phyloP scores from a whole-genome alignment of 2,797 vertebrate genomes.

The Yasuhikotakia modesta region DNA sequence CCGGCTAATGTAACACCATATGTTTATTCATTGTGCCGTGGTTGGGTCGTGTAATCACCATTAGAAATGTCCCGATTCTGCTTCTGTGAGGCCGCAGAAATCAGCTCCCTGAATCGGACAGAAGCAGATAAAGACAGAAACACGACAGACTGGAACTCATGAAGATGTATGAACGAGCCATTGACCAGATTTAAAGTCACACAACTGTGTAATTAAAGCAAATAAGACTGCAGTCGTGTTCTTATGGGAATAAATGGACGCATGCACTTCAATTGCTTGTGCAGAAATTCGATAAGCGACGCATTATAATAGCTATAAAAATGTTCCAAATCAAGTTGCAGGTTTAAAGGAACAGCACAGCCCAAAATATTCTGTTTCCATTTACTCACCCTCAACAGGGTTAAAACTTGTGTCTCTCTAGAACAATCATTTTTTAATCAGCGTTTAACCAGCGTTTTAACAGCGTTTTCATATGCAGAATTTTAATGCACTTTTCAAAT shows the following conservation, averaged over 20 bases:
- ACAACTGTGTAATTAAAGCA: constrained; percentile 48
- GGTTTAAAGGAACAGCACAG: neutral
- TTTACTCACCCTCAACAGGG: neutral
- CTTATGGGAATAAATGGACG: constrained; percentile 52
- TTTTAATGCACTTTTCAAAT: too few species aligned
- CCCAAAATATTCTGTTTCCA: neutral
- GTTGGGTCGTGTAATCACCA: constrained; percentile 44
- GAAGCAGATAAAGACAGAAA: constrained; percentile 11
- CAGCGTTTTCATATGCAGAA: too few species aligned
- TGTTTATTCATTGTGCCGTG: constrained; percentile 4
- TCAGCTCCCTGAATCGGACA: constrained; percentile 32
- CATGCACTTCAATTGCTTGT: constrained; percentile 1
- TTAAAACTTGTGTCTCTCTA: neutral
- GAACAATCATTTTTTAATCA: too few species aligned
- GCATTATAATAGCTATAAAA: neutral
- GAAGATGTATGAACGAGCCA: constrained; percentile 53
- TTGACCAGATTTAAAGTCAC: constrained; percentile 55
- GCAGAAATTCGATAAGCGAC: neutral
- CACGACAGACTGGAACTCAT: constrained; percentile 43
- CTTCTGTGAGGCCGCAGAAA: constrained; percentile 39
- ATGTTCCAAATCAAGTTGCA: neutral
- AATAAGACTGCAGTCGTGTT: constrained; percentile 44
- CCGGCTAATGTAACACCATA: constrained; percentile 38
- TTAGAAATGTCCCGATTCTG: constrained; percentile 33
- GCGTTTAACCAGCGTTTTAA: too few species aligned